Evolutionary conservation across 2,888 invertebrate genomes (phyloP).

Genomic region (Andrena trimmerana): DNA sequence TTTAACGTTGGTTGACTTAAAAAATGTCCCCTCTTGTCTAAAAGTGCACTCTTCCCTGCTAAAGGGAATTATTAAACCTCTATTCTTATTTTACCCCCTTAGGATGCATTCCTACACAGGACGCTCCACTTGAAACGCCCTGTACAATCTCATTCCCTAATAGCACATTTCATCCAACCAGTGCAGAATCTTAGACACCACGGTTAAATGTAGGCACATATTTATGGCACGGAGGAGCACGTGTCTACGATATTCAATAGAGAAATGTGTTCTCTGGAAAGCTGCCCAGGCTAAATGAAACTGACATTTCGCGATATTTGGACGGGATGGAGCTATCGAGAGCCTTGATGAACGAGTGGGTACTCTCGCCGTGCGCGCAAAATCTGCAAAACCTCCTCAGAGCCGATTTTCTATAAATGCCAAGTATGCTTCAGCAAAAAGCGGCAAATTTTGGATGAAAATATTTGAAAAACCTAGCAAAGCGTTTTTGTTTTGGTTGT

Average conservation of each 20-base stretch:
- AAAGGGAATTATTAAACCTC: neutral
- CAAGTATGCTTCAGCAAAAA: no score
- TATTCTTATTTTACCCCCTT: no score
- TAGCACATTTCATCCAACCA: neutral
- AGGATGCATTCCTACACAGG: no score
- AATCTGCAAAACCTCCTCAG: neutral
- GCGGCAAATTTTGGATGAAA: no score
- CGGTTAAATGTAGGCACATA: neutral
- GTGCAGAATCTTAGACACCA: neutral
- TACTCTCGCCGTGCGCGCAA: neutral
- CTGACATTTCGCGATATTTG: slow-evolving; percentile 46
- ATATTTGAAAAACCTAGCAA: no score
- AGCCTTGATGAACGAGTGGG: neutral
- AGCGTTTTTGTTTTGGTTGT: no score
- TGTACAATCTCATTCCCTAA: neutral
- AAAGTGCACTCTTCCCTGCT: neutral
- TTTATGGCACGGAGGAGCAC: neutral
- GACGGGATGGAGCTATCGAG: neutral
- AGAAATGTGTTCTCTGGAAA: slow-evolving; percentile 50
- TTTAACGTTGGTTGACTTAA: no score
- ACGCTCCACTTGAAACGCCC: neutral
- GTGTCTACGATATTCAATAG: slow-evolving; percentile 36
- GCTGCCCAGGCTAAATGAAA: slow-evolving; percentile 58
- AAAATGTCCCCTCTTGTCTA: no score
- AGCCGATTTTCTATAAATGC: no score